A percentile compares a stretch with the other conserved stretches of the same genome.
Conservation (phyloP, 2,797 vertebrate genomes). For the Acipenser transmontanus region DNA sequence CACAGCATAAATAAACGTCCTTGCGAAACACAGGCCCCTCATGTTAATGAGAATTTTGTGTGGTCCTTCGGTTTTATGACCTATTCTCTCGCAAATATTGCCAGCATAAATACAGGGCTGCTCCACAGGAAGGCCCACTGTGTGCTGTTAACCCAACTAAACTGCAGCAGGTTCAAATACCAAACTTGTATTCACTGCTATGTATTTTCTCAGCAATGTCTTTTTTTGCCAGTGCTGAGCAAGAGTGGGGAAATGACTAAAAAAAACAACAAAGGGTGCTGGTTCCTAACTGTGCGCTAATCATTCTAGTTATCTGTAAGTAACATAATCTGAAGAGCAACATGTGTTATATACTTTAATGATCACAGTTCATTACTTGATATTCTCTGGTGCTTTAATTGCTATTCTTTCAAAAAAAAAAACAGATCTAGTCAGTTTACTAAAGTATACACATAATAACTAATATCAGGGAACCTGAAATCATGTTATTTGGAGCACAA, state of each 20-base stretch:
- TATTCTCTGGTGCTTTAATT: too few species aligned
- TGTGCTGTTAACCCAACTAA: conserved; percentile 77
- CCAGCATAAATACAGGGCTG: conserved; percentile 92
- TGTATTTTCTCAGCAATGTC: conserved; percentile 79
- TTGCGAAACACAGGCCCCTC: conserved; percentile 43
- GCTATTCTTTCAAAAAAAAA: too few species aligned
- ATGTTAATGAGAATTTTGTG: conserved; percentile 83
- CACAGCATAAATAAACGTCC: conserved; percentile 51
- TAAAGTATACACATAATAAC: too few species aligned
- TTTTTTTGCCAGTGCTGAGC: conserved; percentile 65
- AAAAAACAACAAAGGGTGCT: conserved; percentile 31
- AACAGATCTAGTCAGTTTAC: too few species aligned
- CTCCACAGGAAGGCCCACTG: conserved; percentile 76
- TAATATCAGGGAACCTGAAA: too few species aligned
- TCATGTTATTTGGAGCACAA: too few species aligned
- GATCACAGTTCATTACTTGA: too few species aligned
- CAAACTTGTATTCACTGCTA: conserved; percentile 84
- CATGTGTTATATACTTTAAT: neutral
- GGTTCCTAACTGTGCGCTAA: conserved; percentile 25
- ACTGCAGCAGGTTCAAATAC: conserved; percentile 85
- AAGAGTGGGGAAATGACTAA: conserved; percentile 28
- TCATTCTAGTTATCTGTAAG: neutral
- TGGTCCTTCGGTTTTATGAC: conserved; percentile 91
- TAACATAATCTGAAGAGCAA: conserved; percentile 27
- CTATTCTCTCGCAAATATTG: conserved; percentile 96